Evolutionary conservation across 2,888 invertebrate species (phyloP), one percentile per base, ranked within the genome.

Genomic region (Tenthredo notha): DNA sequence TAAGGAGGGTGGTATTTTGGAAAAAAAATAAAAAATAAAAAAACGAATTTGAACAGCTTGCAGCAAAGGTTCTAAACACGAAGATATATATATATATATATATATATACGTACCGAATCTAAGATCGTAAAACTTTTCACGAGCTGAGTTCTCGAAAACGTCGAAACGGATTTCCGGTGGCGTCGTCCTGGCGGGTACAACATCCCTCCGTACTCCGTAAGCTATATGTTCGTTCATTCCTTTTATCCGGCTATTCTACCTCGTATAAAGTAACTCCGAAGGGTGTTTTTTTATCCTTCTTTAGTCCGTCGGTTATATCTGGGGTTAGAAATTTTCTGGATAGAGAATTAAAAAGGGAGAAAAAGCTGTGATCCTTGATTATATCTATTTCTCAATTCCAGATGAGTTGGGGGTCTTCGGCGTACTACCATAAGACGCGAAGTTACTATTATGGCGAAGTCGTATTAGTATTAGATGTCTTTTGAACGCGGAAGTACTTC

Each of bases 91-190:
- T n/a, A n/a, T n/a, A n/a, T n/a, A n/a, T n/a, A n/a, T n/a, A n/a
- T n/a, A n/a, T n/a, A n/a, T n/a, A 74, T 43, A 21, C 29, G 40
- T 74, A 74, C 43, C 25, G n/a, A 21, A 74, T 12, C 25, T 21
- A 3, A 74, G 72, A 47, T 50, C 47, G 50, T 77, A 77, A 77
- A 77, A 77, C 25, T 77, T 77, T 77, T 77, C 33, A 50, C 21
- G 43, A 33, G 18, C 33, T 4, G 21, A 74, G 43, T 74, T 74
- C 77, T 77, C 50, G 47, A 77, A 15, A 47, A 77, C 40, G 80
- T 80, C 40, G 37, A 58, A 61, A 61, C 80, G 80, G 80, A 80
- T 80, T 37, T 80, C 80, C 80, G 80, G 80, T 61, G 61, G 80
- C 80, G 80, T 80, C 80, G 10, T 80, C 21, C 37, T 54, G 77